Evolutionary conservation across 1,140 invertebrate genomes (phyloP), one percentile per base, ranked within the genome.

Genomic region (Diachasmimorpha longicaudata): DNA sequence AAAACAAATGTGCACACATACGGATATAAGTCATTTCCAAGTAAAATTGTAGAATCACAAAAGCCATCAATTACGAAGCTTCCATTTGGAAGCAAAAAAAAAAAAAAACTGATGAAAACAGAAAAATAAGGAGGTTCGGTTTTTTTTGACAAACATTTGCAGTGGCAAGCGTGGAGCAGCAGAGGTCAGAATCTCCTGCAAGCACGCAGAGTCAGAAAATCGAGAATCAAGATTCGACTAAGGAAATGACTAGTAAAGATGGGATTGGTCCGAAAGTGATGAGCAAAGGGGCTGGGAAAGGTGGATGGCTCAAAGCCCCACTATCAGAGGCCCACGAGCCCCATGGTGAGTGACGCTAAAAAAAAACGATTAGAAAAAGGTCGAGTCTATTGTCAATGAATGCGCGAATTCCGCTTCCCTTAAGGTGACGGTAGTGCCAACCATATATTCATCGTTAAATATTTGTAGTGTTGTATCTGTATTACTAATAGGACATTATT

Each of bases 331-430:
- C 88, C 81, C 87, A 87, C 80, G 85, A 90, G 90, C 90, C 90
- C 86, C 90, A 91, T 86, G 91, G 91, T 91, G 91, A 88, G 86
- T 87, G 78, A 81, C 78, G 78, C n/a, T n/a, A n/a, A n/a, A n/a
- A 84, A 52, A 52, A 52, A 52, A 80, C 78, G 48, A 63, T 79
- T 70, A 81, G 81, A 75, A 79, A 80, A 85, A 83, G 81, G 79
- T 83, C 79, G 21, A 63, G 74, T 52, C 74, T 80, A 82, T 84
- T 86, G 76, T 72, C 55, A 81, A 84, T 77, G 80, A 84, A 84
- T 84, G 78, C 82, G 48, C 39, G 16, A 31, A 37, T 72, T 31
- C 9, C 23, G 31, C 13, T 63, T 63, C 19, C 58, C 14, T 19
- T n/a, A 16, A 52, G 48, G 48, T 52, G 48, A 52, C n/a, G 48